Evolutionary conservation across 2,113 vertebrate species (phyloP), one percentile per base, ranked within the genome.

Genomic region (Otis tarda): DNA sequence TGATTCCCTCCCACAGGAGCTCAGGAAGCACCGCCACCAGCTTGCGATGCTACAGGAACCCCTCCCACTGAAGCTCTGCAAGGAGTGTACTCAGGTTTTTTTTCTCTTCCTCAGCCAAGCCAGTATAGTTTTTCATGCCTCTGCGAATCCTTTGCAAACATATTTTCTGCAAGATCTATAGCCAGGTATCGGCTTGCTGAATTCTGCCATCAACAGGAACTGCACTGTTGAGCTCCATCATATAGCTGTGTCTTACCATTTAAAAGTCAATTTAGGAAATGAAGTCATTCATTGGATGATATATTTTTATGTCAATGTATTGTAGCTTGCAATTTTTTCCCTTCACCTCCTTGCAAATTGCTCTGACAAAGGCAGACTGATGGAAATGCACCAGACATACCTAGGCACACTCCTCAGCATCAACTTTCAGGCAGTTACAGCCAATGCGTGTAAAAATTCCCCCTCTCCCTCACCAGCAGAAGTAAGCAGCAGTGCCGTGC

Each of bases 1-100:
- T 79, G 81, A 92, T 89, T 92, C 61, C 77, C 83, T 95, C 96
- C 86, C 59, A 57, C 89, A 79, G 91, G 65, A 91, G 60, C 0
- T 0, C 76, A 70, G 86, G 71, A 74, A 56, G 74, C 73, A 76
- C 57, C 53, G 82, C 33, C 69, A 95, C 22, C 90, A 92, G 69
- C 56, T 37, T 41, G 25, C 70, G 69, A 2, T 35, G 83, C 65
- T 28, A 14, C 8, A 90, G 47, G 30, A 96, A 39, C 30, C 43
- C 79, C 43, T 88, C 88, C n/a, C 35, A 47, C 69, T 25, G 24
- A 67, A 55, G 53, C 85, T 65, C 55, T 80, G n/a, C 67, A 28
- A 80, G 63, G 45, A 28, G 7, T 3, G 3, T 9, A 14, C 41
- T 79, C 60, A 56, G 60, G 13, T 50, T 80, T 37, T 37, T 28